Conservation (phyloP, 2,888 invertebrate species). For the Emesis furor region DNA sequence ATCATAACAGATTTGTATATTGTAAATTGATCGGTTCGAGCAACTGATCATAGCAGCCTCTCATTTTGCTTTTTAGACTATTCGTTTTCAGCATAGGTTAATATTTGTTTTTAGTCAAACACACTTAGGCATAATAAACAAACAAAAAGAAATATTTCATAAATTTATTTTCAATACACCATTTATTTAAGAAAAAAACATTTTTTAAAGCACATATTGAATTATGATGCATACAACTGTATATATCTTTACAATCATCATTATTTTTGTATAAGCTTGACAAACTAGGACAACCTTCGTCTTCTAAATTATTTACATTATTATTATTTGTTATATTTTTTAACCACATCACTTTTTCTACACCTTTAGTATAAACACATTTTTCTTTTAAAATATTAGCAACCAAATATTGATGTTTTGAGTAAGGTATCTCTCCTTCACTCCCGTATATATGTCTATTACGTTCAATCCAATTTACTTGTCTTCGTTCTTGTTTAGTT, state of each 20-base stretch:
- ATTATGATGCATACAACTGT: not conserved
- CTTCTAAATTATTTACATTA: too few species aligned
- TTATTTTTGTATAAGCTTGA: too few species aligned
- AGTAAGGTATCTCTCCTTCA: not conserved
- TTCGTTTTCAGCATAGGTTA: not conserved
- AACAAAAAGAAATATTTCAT: slow-evolving; percentile 1
- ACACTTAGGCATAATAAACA: too few species aligned
- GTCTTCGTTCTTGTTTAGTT: not conserved
- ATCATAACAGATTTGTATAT: too few species aligned
- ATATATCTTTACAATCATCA: too few species aligned
- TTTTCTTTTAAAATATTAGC: not conserved
- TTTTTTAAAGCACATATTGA: not conserved
- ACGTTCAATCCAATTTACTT: not conserved
- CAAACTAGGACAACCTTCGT: too few species aligned
- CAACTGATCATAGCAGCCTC: too few species aligned
- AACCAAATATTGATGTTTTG: not conserved
- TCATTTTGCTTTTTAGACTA: too few species aligned
- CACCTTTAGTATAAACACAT: not conserved
- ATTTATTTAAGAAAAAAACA: not conserved
- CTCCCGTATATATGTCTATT: not conserved
- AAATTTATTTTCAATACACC: not conserved
- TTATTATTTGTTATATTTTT: too few species aligned
- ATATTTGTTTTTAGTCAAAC: too few species aligned
- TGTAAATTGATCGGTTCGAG: too few species aligned
- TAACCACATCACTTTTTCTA: not conserved